Evolutionary conservation across 1,140 invertebrate genomes (phyloP), one percentile per base, ranked within the genome.

Genomic region (Uloborus diversus): DNA sequence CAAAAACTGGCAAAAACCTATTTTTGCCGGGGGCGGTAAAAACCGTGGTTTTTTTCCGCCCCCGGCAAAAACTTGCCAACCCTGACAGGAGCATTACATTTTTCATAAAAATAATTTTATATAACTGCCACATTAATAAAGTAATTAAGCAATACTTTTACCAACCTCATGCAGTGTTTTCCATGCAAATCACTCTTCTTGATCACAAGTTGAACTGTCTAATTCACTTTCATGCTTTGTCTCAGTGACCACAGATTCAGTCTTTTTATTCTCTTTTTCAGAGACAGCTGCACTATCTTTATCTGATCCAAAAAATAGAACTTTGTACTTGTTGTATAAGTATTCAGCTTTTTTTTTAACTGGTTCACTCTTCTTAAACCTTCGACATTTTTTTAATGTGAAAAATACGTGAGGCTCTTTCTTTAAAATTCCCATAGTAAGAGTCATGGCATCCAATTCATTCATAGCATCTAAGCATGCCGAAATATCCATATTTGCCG

Each of bases 271-370:
- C 30, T 76, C 73, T 42, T 76, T 76, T 25, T 65, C 73, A 1
- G 73, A 62, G 4, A 62, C 42, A 64, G 37, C 51, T 9, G 17
- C 13, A 9, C 57, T 28, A 47, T 69, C 68, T 53, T 37, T 57
- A 4, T 61, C 65, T 28, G 37, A 14, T 20, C 53, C 59, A 20
- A 47, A 28, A 56, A 80, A 80, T 57, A 49, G 64, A 9, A 51
- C 33, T 65, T 80, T 80, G 33, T 71, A 71, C 28, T 80, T 80
- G 23, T 80, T 69, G 20, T 80, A 71, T 14, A 80, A 51, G 23
- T 80, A 71, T 23, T 80, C 79, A 20, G 79, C 79, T 35, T 80
- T 80, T 25, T 71, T 57, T n/a, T 47, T 51, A 1, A 80, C 61
- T 25, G 47, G 4, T 33, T 70, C 79, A 65, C 57, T 71, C 5